Evolutionary conservation across 2,797 vertebrate genomes (phyloP).

Genomic region (Rhabdophis nuchalis): DNA sequence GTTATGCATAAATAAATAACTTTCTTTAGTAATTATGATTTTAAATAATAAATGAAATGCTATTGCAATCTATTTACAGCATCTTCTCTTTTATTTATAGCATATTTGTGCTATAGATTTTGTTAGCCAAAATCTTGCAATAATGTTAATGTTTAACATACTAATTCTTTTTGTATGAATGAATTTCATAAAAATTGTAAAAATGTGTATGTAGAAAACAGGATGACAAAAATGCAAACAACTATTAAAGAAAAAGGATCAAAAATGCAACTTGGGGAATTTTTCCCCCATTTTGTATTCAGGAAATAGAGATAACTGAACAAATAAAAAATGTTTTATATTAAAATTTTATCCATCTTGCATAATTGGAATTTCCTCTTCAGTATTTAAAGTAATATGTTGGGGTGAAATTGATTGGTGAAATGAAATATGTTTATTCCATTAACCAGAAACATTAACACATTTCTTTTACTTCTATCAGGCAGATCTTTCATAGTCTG

Average conservation of each 20-base stretch:
- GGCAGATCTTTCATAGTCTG: accelerated
- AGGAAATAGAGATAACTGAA: background rate
- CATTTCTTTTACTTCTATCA: background rate
- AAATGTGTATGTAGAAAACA: background rate
- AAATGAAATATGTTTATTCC: background rate
- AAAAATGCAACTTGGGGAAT: background rate
- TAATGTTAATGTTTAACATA: background rate
- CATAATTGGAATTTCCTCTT: background rate
- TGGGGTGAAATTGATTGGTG: background rate
- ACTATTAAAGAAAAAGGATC: background rate
- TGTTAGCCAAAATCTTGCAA: background rate
- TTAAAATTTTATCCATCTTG: background rate
- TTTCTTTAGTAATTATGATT: background rate
- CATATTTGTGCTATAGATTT: background rate
- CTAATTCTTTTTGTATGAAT: background rate
- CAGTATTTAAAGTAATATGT: background rate
- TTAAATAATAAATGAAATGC: background rate
- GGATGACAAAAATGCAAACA: background rate
- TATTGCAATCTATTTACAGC: background rate
- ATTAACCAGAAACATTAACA: background rate
- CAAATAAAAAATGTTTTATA: background rate
- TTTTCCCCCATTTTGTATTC: background rate
- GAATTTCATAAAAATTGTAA: background rate
- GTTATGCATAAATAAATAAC: background rate
- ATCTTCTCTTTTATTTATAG: background rate